Conservation (phyloP, 2,113 vertebrate species). For the Gasterosteus nipponicus region DNA sequence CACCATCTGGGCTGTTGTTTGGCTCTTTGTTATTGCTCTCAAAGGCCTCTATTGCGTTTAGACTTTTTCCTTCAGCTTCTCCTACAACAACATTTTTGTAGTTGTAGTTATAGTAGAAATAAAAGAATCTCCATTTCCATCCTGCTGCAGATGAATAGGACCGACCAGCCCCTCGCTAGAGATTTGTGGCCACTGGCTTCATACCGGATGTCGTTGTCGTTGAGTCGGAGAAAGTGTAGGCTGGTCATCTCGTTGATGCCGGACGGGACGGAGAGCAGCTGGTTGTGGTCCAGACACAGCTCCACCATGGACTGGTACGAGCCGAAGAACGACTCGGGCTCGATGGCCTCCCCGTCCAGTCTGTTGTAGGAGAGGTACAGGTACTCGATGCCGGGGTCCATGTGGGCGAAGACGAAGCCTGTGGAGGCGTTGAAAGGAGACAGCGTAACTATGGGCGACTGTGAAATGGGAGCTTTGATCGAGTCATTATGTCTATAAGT, state of each 20-base stretch:
- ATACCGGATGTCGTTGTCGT: constrained; percentile 95
- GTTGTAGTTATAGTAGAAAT: not conserved
- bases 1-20: constrained; percentile 1
- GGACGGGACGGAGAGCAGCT: constrained; percentile 85
- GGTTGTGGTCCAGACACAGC: constrained; percentile 94
- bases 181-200: not conserved
- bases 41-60: constrained; percentile 1
- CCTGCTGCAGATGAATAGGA: too few relatives aligned
- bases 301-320: constrained; percentile 89
- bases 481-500: not conserved
- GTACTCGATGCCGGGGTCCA: constrained; percentile 94
- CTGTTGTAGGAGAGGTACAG: constrained; percentile 96
- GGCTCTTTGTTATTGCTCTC: constrained; percentile 17
- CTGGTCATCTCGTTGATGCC: constrained; percentile 92
- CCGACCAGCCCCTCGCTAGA: not conserved
- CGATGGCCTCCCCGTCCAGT: constrained; percentile 86
- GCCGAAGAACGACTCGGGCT: constrained; percentile 92
- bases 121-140: too few relatives aligned
- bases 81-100: not conserved
- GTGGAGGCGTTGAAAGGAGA: constrained; percentile 5
- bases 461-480: not conserved
- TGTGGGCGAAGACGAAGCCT: constrained; percentile 95
- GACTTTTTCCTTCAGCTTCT: not conserved
- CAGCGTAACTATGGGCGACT: not conserved
- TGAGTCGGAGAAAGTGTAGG: constrained; percentile 90